Evolutionary conservation across 2,888 invertebrate species (phyloP).

Genomic region (Coenonympha arcania): DNA sequence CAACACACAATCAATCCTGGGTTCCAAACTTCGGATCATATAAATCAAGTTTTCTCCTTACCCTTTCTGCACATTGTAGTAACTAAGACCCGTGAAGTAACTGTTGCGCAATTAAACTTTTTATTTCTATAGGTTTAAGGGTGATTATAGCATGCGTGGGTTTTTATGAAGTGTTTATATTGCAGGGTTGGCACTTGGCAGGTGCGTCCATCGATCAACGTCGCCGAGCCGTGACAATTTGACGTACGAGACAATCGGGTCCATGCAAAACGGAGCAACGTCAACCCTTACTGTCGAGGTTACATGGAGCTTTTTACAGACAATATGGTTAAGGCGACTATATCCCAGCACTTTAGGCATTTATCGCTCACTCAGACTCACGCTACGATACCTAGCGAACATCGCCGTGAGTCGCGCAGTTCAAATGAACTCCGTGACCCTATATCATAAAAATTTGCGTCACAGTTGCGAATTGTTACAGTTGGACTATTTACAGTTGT

Average conservation of each 20-base stretch:
- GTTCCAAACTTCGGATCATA: conserved; percentile 12
- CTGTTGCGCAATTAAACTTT: not conserved
- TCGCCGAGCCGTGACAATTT: conserved; percentile 60
- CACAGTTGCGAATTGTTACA: no score
- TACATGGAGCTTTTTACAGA: conserved; percentile 36
- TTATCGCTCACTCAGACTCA: no score
- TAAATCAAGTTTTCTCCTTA: conserved; percentile 24
- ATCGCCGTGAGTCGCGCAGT: no score
- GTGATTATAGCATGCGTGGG: conserved; percentile 14
- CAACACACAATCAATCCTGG: conserved; percentile 22
- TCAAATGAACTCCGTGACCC: no score
- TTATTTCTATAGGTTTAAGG: conserved; percentile 8
- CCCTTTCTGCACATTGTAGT: conserved; percentile 17
- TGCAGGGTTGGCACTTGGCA: conserved; percentile 54
- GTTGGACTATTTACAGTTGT: no score
- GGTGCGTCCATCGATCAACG: conserved; percentile 69
- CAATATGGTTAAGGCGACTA: no score
- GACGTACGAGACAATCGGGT: conserved; percentile 70
- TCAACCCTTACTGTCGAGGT: conserved; percentile 37
- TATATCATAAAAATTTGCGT: no score
- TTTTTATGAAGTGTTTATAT: conserved; percentile 23
- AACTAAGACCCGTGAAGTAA: not conserved
- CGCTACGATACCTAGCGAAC: no score
- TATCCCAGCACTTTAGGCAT: no score
- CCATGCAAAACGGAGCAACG: conserved; percentile 56